Conservation (phyloP, 2,113 vertebrate genomes). For the Macquaria australasica region DNA sequence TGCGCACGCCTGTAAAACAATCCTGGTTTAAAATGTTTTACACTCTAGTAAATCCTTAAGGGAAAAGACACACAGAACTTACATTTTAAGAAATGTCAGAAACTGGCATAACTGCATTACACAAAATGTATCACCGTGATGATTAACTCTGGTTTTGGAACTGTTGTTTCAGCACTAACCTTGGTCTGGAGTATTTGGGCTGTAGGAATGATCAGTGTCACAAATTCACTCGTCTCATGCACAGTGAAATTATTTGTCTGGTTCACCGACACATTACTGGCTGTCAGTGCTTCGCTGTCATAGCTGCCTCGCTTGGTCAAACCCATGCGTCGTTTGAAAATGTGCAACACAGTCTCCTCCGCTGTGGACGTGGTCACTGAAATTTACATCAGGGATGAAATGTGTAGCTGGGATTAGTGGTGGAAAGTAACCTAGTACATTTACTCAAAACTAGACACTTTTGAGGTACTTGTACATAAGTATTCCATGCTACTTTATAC, state of each 20-base stretch:
- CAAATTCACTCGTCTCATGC: slow-evolving; percentile 69
- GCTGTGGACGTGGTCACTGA: slow-evolving; percentile 62
- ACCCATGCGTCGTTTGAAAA: slow-evolving; percentile 80
- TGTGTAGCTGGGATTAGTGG: neutral
- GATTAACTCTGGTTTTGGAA: neutral
- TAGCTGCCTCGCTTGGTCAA: slow-evolving; percentile 77
- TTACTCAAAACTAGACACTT: neutral
- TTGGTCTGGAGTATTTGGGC: slow-evolving; percentile 66
- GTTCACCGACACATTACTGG: slow-evolving; percentile 63
- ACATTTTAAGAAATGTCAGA: neutral
- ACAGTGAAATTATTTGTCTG: slow-evolving; percentile 68
- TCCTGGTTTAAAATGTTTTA: slow-evolving; percentile 35
- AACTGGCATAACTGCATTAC: neutral
- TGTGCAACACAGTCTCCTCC: slow-evolving; percentile 71
- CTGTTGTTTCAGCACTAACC: slow-evolving; percentile 62
- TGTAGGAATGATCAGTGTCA: slow-evolving; percentile 69
- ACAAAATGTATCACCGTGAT: neutral
- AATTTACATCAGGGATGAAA: slow-evolving; percentile 4
- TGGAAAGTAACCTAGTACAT: neutral
- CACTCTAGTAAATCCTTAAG: slow-evolving; percentile 13
- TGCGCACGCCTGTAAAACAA: slow-evolving; percentile 70
- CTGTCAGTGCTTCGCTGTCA: slow-evolving; percentile 60
- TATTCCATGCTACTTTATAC: neutral
- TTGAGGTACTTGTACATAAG: neutral
- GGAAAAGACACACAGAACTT: neutral